Percentiles rank a stretch among this genome's conserved stretches.
These are phyloP conservation scores for Drosophila ohnishii DNA, from an alignment of 1,140 invertebrate species.

Conservation along the genomic window DNA sequence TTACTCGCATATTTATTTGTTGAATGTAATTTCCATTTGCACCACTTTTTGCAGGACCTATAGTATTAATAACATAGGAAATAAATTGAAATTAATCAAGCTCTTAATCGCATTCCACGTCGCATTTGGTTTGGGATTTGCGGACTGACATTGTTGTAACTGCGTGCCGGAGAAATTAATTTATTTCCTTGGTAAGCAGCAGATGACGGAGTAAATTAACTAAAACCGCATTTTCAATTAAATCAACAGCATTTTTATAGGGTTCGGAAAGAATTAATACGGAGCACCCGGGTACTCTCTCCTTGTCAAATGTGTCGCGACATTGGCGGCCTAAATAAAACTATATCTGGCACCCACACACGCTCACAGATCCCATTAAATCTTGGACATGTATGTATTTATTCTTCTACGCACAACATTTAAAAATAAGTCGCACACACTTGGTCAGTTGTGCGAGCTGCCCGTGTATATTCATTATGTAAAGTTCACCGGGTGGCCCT, in stretches of 20 bases:
- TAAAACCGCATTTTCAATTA: slow-evolving; percentile 74
- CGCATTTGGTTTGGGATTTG: slow-evolving; percentile 40
- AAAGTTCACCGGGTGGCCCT: slow-evolving; percentile 47
- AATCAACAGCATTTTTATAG: slow-evolving; percentile 58
- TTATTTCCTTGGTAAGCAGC: slow-evolving; percentile 71
- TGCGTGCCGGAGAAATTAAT: slow-evolving; percentile 59
- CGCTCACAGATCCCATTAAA: slow-evolving; percentile 36
- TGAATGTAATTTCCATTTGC: slow-evolving; percentile 36
- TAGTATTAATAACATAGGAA: slow-evolving; percentile 45
- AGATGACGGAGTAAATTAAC: slow-evolving; percentile 67
- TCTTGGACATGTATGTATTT: slow-evolving; percentile 36
- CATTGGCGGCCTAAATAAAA: slow-evolving; percentile 53
- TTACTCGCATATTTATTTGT: slow-evolving; percentile 52
- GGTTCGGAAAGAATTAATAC: slow-evolving; percentile 13
- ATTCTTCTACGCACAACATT: slow-evolving; percentile 20
- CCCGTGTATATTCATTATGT: slow-evolving; percentile 43
- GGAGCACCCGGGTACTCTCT: slow-evolving; percentile 7
- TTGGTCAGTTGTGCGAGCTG: not conserved
- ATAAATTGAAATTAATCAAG: slow-evolving; percentile 75
- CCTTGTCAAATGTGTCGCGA: slow-evolving; percentile 62
- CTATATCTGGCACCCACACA: slow-evolving; percentile 52
- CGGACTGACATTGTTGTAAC: slow-evolving; percentile 30
- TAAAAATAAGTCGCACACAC: slow-evolving; percentile 37
- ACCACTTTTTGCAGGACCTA: slow-evolving; percentile 9
- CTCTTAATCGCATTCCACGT: slow-evolving; percentile 69